Conservation (phyloP, 2,888 invertebrate genomes). For the Oscheius sp. region DNA sequence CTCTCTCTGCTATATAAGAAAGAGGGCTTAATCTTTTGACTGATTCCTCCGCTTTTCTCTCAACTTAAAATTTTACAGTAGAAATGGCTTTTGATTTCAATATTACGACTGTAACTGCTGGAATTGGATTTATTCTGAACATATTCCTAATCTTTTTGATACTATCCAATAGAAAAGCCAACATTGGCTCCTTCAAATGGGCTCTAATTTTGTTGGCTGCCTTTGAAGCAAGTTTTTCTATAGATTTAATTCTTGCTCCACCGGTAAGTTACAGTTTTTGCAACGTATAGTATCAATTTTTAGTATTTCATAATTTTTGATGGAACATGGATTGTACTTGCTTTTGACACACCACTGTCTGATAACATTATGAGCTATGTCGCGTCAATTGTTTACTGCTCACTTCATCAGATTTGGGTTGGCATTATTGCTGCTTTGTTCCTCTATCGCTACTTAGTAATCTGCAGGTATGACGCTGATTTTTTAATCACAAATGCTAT, state of each 20-base stretch:
- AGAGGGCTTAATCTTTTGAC: no score
- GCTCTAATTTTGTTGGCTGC: not conserved
- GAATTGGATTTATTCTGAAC: not conserved
- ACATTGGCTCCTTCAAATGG: not conserved
- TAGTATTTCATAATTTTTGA: not conserved
- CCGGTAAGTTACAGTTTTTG: not conserved
- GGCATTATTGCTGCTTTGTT: slow-evolving; percentile 3
- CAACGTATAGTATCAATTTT: not conserved
- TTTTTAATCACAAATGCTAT: not conserved
- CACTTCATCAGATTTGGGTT: not conserved
- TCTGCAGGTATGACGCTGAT: not conserved
- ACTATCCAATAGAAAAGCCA: not conserved
- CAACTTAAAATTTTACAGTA: no score
- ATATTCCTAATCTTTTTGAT: not conserved
- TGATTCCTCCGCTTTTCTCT: no score
- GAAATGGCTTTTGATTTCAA: not conserved
- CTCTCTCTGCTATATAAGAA: no score
- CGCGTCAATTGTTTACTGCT: not conserved
- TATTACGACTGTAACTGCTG: not conserved
- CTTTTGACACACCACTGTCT: not conserved
- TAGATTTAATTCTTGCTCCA: not conserved
- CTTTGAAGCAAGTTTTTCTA: not conserved
- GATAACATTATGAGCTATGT: not conserved
- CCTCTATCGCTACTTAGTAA: not conserved
- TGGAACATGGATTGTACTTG: not conserved